These are phyloP conservation scores for Ephestia elutella DNA, from an alignment of 1,140 invertebrate genomes.

Conservation along the genomic window DNA sequence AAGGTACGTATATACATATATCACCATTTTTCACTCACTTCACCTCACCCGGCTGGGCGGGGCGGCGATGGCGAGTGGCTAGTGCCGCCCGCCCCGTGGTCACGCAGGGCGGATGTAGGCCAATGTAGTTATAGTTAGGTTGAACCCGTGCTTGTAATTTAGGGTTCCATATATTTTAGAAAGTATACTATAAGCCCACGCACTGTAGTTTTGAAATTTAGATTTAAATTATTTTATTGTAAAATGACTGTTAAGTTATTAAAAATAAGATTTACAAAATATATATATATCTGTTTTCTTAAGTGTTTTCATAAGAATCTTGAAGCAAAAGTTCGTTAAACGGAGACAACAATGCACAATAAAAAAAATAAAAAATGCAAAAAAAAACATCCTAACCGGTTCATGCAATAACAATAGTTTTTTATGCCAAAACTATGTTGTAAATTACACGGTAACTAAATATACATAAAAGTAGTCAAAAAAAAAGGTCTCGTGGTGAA, in stretches of 20 bases:
- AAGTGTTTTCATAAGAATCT: no score
- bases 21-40: constrained; percentile 4
- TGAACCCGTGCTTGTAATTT: neutral
- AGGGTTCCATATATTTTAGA: neutral
- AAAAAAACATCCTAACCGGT: constrained; percentile 6
- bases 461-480: constrained; percentile 4
- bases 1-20: constrained; percentile 12
- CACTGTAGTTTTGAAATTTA: no score
- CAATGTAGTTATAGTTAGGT: neutral
- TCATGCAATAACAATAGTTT: neutral
- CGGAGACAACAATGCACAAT: neutral
- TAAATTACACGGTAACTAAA: constrained; percentile 38
- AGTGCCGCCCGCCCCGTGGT: constrained; percentile 29
- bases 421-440: constrained; percentile 11
- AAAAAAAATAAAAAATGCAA: neutral
- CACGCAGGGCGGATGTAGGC: constrained; percentile 1
- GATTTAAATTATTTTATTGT: no score
- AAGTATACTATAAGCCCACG: no score
- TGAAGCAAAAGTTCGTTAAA: neutral
- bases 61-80: constrained; percentile 53
- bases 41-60: constrained; percentile 22
- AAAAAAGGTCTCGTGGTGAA: constrained; percentile 10
- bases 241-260: no score
- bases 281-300: no score
- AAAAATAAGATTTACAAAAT: no score